These are phyloP conservation scores for Octopus bimaculoides DNA, from an alignment of 1,140 invertebrate species.

Conservation along the genomic window DNA sequence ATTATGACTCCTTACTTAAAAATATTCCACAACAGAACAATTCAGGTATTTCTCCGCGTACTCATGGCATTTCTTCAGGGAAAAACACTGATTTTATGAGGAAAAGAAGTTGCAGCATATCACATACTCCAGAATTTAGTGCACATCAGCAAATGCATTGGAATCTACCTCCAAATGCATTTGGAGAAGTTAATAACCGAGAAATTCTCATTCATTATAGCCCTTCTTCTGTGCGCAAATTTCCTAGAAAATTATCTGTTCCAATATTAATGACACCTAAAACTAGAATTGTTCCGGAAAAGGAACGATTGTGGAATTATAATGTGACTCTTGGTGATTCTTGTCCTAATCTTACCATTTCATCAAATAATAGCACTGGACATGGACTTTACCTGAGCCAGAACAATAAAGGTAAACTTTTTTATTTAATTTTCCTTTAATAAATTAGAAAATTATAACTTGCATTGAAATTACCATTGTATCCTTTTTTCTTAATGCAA, in stretches of 20 bases:
- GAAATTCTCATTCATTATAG: conserved; percentile 10
- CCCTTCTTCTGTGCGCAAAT: neutral
- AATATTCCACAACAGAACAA: neutral
- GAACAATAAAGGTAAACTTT: conserved; percentile 5
- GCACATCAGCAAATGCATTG: neutral
- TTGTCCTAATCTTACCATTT: neutral
- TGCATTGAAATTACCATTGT: too few relatives aligned
- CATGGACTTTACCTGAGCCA: neutral
- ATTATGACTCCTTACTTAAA: neutral
- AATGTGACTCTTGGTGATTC: conserved; percentile 10
- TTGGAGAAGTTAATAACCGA: neutral
- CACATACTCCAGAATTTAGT: neutral
- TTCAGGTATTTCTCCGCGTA: neutral
- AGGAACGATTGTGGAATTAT: conserved; percentile 8
- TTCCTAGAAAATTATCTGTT: conserved; percentile 2
- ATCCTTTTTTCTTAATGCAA: too few relatives aligned
- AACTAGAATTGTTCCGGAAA: neutral
- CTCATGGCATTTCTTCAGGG: neutral
- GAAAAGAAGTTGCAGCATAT: conserved; percentile 5
- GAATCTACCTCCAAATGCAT: neutral
- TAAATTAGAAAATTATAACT: too few relatives aligned
- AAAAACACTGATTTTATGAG: neutral
- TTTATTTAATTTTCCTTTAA: neutral
- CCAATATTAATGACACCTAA: neutral
- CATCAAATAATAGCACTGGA: neutral